Evolutionary conservation across 2,888 invertebrate genomes (phyloP).

Genomic region (Zaprionus lineosus): DNA sequence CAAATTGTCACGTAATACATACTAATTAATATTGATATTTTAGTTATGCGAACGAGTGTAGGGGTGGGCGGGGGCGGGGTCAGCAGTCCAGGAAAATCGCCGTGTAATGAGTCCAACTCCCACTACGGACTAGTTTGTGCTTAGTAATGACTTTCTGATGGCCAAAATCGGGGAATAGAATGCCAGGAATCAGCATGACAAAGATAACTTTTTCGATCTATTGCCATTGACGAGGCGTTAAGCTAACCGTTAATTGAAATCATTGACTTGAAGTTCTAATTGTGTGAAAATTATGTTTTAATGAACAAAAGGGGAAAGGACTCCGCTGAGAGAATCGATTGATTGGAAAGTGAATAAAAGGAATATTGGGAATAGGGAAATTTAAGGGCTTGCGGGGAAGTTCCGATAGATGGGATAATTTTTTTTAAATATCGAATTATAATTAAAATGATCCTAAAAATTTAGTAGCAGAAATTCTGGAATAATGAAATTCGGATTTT

Average conservation of each 20-base stretch:
- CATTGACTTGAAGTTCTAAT: conserved; percentile 2
- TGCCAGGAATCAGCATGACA: conserved; percentile 39
- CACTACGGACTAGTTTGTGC: conserved; percentile 58
- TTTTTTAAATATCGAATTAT: no score
- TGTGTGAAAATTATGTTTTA: conserved; percentile 34
- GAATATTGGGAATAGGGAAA: no score
- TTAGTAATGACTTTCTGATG: conserved; percentile 70
- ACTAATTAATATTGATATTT: conserved; percentile 76
- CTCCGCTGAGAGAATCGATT: conserved; percentile 16
- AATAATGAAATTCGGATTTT: no score
- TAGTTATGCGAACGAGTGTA: no score
- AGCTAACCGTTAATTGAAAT: conserved; percentile 49
- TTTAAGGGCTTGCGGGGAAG: no score
- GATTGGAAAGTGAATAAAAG: conserved; percentile 3
- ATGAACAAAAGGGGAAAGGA: no score
- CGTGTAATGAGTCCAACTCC: conserved; percentile 31
- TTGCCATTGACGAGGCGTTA: conserved; percentile 10
- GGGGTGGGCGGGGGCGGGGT: neutral
- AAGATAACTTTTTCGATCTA: conserved; percentile 18
- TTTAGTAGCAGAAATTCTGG: no score
- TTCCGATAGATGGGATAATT: no score
- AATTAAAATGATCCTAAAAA: no score
- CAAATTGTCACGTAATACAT: conserved; percentile 76
- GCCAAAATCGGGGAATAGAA: conserved; percentile 31
- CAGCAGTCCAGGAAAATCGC: neutral